These are phyloP conservation scores for Drosophila mauritiana DNA, from an alignment of 1,140 invertebrate genomes.

Conservation along the genomic window DNA sequence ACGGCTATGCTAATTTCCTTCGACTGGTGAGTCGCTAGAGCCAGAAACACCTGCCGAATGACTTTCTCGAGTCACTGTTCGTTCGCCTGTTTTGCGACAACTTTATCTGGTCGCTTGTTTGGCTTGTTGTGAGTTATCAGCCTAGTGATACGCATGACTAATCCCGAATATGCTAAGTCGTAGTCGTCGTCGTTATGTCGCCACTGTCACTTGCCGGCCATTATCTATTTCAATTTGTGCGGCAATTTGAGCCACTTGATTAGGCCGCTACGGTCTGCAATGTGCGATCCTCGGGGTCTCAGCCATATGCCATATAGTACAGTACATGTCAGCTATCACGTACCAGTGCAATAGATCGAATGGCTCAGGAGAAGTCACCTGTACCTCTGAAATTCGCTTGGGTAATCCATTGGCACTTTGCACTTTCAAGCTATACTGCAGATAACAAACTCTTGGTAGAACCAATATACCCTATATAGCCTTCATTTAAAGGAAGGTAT, in stretches of 20 bases:
- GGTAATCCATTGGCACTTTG: slow-evolving; percentile 21
- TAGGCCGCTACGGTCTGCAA: slow-evolving; percentile 11
- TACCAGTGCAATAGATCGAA: slow-evolving; percentile 7
- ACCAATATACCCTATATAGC: too few species aligned
- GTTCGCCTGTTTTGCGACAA: slow-evolving; percentile 18
- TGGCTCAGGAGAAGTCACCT: slow-evolving; percentile 34
- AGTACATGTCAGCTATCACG: slow-evolving; percentile 24
- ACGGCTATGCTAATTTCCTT: slow-evolving; percentile 45
- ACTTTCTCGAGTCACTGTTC: slow-evolving; percentile 34
- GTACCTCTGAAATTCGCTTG: slow-evolving; percentile 12
- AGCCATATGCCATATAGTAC: neutral
- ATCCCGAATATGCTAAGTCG: slow-evolving; percentile 63
- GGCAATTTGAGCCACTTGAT: slow-evolving; percentile 59
- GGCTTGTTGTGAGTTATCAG: slow-evolving; percentile 42
- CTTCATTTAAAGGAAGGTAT: too few species aligned
- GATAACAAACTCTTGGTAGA: too few species aligned
- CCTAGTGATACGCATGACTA: slow-evolving; percentile 50
- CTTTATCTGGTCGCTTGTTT: slow-evolving; percentile 5
- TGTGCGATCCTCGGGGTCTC: slow-evolving; percentile 15
- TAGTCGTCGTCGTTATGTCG: slow-evolving; percentile 32
- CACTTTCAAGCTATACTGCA: neutral
- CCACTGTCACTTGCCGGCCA: slow-evolving; percentile 31
- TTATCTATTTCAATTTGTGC: slow-evolving; percentile 62
- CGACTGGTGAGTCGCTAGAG: slow-evolving; percentile 26
- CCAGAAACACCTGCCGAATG: slow-evolving; percentile 36